These are phyloP conservation scores for Atta cephalotes DNA, from an alignment of 1,140 invertebrate species.

Conservation along the genomic window DNA sequence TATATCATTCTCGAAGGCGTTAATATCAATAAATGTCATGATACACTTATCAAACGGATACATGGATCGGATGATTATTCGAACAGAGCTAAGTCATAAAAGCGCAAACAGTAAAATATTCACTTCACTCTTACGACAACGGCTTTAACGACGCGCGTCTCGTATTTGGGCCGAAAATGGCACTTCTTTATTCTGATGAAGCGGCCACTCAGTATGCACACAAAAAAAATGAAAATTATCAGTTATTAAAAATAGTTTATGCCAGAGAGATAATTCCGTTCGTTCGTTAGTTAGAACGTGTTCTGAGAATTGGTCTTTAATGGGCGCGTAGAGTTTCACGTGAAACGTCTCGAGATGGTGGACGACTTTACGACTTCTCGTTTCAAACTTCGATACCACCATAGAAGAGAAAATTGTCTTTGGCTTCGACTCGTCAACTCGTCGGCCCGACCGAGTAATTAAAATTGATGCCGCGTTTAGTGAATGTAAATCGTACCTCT, in stretches of 20 bases:
- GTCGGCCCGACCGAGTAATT: slow-evolving; percentile 69
- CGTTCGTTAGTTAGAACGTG: slow-evolving; percentile 68
- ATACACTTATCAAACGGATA: slow-evolving; percentile 21
- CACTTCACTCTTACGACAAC: slow-evolving; percentile 15
- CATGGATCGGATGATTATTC: slow-evolving; percentile 23
- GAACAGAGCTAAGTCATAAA: background rate
- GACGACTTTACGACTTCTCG: slow-evolving; percentile 73
- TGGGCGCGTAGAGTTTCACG: slow-evolving; percentile 70
- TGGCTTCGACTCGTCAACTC: slow-evolving; percentile 60
- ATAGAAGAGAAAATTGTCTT: slow-evolving; percentile 64
- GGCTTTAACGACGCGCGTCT: slow-evolving; percentile 36
- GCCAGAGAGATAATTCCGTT: slow-evolving; percentile 63
- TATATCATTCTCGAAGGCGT: background rate
- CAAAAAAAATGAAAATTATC: slow-evolving; percentile 57
- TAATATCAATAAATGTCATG: slow-evolving; percentile 20
- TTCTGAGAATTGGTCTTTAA: slow-evolving; percentile 74
- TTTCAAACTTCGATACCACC: slow-evolving; percentile 68
- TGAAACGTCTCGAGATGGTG: slow-evolving; percentile 65
- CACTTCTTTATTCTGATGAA: slow-evolving; percentile 28
- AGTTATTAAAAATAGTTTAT: slow-evolving; percentile 76
- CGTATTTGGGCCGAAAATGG: slow-evolving; percentile 28
- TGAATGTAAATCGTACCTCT: slow-evolving; percentile 45
- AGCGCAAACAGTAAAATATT: slow-evolving; percentile 21
- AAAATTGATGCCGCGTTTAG: slow-evolving; percentile 70
- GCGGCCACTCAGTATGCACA: slow-evolving; percentile 49